Evolutionary conservation across 2,113 vertebrate species (phyloP).

Genomic region (Hippolais icterina): DNA sequence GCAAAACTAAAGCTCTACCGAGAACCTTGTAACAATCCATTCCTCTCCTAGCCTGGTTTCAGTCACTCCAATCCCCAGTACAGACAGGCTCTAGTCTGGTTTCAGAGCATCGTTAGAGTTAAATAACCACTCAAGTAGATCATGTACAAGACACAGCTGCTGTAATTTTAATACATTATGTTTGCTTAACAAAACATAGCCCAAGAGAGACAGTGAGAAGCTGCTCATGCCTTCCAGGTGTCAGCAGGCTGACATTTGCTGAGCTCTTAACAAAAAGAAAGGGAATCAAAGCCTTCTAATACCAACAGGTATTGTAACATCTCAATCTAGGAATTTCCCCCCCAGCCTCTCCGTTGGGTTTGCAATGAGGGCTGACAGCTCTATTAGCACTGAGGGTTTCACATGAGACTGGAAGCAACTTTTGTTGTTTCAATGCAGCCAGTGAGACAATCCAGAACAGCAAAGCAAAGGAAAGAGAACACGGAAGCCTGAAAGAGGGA

Average conservation of each 20-base stretch:
- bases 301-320: neutral
- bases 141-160: slow-evolving; percentile 6
- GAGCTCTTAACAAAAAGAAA: neutral
- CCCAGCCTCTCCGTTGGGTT: neutral
- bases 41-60: neutral
- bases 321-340: neutral
- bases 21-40: neutral
- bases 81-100: neutral
- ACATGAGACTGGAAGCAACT: neutral
- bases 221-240: slow-evolving; percentile 11
- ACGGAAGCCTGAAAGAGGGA: neutral
- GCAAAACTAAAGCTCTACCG: neutral
- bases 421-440: neutral
- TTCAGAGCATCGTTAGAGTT: neutral
- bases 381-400: neutral
- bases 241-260: neutral
- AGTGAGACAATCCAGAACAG: neutral
- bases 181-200: slow-evolving; percentile 32
- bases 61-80: neutral
- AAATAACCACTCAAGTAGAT: neutral
- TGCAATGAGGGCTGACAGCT: neutral
- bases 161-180: neutral
- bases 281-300: neutral
- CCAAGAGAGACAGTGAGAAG: neutral
- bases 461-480: neutral